Conservation (phyloP, 2,113 vertebrate species). For the Cavia porcellus region DNA sequence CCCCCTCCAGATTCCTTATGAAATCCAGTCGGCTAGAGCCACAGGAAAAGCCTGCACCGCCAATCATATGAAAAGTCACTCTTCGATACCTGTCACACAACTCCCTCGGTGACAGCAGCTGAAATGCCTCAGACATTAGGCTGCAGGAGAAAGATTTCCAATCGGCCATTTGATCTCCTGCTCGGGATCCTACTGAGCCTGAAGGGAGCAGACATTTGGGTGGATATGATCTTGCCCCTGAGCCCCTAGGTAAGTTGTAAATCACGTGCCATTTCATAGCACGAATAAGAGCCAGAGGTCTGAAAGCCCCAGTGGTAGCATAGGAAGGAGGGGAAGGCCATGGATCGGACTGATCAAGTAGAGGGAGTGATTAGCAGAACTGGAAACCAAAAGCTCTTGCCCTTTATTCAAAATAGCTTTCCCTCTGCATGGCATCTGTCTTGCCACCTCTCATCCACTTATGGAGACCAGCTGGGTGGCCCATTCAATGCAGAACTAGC, state of each 20-base stretch:
- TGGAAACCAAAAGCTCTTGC: background rate
- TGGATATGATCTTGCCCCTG: background rate
- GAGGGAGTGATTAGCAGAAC: background rate
- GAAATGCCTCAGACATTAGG: background rate
- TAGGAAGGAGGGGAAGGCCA: background rate
- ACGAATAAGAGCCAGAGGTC: background rate
- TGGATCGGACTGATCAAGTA: background rate
- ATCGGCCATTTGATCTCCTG: background rate
- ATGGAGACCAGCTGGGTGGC: background rate
- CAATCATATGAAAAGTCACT: background rate
- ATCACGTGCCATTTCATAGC: background rate
- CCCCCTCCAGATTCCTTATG: no score
- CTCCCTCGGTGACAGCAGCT: background rate
- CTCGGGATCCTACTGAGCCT: background rate
- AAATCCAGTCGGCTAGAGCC: background rate
- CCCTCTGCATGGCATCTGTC: background rate
- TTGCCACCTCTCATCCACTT: background rate
- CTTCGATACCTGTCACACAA: background rate
- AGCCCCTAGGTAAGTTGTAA: background rate
- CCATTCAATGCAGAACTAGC: background rate
- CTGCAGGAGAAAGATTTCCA: background rate
- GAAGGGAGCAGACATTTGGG: background rate
- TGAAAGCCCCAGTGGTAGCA: background rate
- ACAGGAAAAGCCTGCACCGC: background rate
- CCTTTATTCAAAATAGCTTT: background rate